phyloP scores from a whole-genome alignment of 2,888 invertebrate species.

The Elegia similella region DNA sequence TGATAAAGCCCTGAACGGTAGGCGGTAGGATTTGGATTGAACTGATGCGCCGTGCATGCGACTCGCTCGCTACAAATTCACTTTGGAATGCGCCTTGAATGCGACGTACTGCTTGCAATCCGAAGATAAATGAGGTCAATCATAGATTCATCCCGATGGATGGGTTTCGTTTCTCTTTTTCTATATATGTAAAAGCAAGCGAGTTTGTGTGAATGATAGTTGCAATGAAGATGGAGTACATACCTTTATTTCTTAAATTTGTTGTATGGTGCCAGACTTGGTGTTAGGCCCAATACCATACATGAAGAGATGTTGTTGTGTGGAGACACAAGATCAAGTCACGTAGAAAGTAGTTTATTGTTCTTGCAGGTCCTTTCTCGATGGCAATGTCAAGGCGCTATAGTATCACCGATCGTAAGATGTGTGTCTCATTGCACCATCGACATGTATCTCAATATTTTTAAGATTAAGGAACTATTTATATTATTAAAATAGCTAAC shows the following conservation, averaged over 20 bases:
- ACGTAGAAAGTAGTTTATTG: too few relatives aligned
- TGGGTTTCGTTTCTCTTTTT: slow-evolving; percentile 4
- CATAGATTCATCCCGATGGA: slow-evolving; percentile 13
- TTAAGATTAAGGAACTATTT: too few relatives aligned
- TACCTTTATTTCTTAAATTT: background rate
- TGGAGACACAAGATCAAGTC: too few relatives aligned
- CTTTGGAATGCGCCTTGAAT: slow-evolving; percentile 5
- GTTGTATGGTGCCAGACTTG: too few relatives aligned
- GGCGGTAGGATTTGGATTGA: slow-evolving; percentile 8
- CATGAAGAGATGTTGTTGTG: too few relatives aligned
- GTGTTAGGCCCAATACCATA: too few relatives aligned
- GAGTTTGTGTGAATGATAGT: background rate
- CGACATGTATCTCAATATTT: too few relatives aligned
- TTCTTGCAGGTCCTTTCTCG: too few relatives aligned
- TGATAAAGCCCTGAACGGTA: slow-evolving; percentile 12
- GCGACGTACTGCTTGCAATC: slow-evolving; percentile 5
- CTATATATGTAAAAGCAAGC: background rate
- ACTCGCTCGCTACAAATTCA: slow-evolving; percentile 12
- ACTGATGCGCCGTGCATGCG: slow-evolving; percentile 1
- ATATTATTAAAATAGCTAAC: too few relatives aligned
- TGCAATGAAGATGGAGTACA: background rate
- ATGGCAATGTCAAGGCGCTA: too few relatives aligned
- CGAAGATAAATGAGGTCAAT: slow-evolving; percentile 18
- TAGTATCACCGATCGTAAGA: too few relatives aligned
- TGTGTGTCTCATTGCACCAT: too few relatives aligned